These are phyloP conservation scores for Cheilosia urbana DNA, from an alignment of 2,888 invertebrate species.

Conservation along the genomic window DNA sequence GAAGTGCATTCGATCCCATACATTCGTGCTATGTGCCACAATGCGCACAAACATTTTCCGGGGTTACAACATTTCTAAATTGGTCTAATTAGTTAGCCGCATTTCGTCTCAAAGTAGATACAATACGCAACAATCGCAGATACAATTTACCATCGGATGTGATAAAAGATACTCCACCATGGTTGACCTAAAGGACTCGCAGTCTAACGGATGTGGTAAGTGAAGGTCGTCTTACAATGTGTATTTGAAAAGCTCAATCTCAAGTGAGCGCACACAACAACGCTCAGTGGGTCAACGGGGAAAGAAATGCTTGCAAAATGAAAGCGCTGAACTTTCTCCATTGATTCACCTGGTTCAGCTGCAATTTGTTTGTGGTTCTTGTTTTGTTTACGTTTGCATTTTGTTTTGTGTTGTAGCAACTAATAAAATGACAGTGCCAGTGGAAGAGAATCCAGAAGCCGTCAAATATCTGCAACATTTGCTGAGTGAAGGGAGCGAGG, in stretches of 20 bases:
- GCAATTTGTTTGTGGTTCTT: not conserved
- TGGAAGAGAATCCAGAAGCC: conserved; percentile 76
- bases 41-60: not conserved
- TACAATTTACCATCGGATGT: not conserved
- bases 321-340: conserved; percentile 61
- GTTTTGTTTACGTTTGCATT: conserved; percentile 39
- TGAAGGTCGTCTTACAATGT: conserved; percentile 23
- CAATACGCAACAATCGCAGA: not conserved
- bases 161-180: not conserved
- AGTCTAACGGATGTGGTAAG: conserved; percentile 36
- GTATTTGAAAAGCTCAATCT: conserved; percentile 13
- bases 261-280: not conserved
- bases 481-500: conserved; percentile 79
- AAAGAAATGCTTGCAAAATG: not conserved
- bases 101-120: not conserved
- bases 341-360: not conserved
- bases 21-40: not conserved
- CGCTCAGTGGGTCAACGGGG: conserved; percentile 24
- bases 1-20: not conserved
- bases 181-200: conserved; percentile 30
- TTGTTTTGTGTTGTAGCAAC: not conserved
- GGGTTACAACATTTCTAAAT: not conserved
- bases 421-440: conserved; percentile 16
- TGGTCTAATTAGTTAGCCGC: not conserved
- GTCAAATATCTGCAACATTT: conserved; percentile 81